Percentiles rank a stretch among this genome's conserved stretches.
phyloP scores from a whole-genome alignment of 2,113 vertebrate genomes.

The Podiceps cristatus region DNA sequence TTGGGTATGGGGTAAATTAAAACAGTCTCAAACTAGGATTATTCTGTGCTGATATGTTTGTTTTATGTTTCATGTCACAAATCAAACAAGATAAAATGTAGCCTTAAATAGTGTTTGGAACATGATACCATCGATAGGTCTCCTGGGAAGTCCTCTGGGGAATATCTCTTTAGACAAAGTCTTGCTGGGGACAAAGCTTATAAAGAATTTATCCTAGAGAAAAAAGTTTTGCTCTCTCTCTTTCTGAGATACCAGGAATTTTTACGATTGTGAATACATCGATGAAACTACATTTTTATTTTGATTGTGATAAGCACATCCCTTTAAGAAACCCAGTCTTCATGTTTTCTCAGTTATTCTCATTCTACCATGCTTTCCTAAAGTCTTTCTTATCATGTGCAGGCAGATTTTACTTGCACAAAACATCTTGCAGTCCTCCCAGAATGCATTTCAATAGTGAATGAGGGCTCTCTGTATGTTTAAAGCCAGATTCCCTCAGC shows the following conservation, averaged over 20 bases:
- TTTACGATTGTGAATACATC: neutral
- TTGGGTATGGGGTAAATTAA: slow-evolving; percentile 27
- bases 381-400: slow-evolving; percentile 40
- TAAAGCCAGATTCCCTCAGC: slow-evolving; percentile 66
- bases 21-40: slow-evolving; percentile 21
- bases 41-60: slow-evolving; percentile 30
- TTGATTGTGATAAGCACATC: neutral
- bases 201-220: neutral
- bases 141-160: slow-evolving; percentile 5
- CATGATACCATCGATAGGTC: neutral
- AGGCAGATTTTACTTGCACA: slow-evolving; percentile 42
- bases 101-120: slow-evolving; percentile 31
- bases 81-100: slow-evolving; percentile 50
- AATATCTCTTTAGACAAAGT: slow-evolving; percentile 23
- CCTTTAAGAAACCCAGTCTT: neutral
- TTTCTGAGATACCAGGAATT: neutral
- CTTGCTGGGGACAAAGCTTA: neutral
- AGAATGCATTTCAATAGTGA: slow-evolving; percentile 60
- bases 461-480: slow-evolving; percentile 53
- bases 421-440: slow-evolving; percentile 60
- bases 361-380: neutral
- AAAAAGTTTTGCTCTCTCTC: neutral
- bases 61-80: slow-evolving; percentile 41
- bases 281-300: neutral
- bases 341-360: neutral